Conservation (phyloP, 2,888 invertebrate species). For the Latrodectus hesperus region DNA sequence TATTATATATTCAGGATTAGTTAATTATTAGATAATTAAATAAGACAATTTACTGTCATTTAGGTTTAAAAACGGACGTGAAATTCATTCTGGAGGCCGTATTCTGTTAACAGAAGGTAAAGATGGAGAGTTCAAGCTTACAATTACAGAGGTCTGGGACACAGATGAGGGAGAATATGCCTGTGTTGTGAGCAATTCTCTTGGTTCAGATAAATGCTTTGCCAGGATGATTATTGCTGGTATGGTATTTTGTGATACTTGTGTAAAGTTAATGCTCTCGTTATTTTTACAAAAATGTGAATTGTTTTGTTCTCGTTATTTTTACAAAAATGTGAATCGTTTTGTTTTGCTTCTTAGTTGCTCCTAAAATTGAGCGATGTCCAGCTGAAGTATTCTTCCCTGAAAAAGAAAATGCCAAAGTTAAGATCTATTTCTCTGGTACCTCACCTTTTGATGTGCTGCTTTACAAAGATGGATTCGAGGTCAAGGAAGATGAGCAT, state of each 20-base stretch:
- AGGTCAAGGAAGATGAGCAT: conserved; percentile 84
- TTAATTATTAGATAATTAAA: neutral
- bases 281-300: neutral
- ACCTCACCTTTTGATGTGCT: conserved; percentile 95
- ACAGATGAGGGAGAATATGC: conserved; percentile 97
- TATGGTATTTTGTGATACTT: conserved; percentile 76
- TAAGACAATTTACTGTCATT: neutral
- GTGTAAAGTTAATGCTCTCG: neutral
- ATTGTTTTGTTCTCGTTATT: neutral
- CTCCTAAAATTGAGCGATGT: conserved; percentile 92
- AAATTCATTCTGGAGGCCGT: conserved; percentile 84
- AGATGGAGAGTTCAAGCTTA: conserved; percentile 87
- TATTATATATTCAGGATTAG: neutral
- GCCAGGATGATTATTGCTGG: conserved; percentile 92
- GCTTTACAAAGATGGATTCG: conserved; percentile 87
- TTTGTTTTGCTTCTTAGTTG: conserved; percentile 78
- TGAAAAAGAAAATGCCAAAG: conserved; percentile 96
- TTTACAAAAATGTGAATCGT: neutral
- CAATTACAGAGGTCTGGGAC: conserved; percentile 89
- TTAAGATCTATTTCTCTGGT: conserved; percentile 96
- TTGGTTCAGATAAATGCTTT: conserved; percentile 92
- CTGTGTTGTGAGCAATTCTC: conserved; percentile 94
- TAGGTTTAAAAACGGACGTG: conserved; percentile 88
- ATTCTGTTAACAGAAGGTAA: conserved; percentile 80
- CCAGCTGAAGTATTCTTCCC: conserved; percentile 92